Conservation (phyloP, 2,797 vertebrate genomes). For the Echiichthys vipera region DNA sequence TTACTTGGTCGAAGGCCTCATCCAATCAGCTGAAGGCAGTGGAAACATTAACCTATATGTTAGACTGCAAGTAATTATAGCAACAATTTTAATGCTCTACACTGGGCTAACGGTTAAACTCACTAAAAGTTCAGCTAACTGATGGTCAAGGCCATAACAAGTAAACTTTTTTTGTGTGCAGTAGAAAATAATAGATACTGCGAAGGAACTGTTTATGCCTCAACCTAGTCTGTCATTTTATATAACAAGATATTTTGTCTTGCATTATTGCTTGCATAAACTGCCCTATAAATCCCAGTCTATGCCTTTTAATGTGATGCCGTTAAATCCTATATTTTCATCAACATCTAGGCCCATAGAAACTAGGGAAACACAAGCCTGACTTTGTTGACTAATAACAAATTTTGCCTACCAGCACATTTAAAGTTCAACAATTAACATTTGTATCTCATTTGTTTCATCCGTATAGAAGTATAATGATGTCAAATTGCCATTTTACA, state of each 20-base stretch:
- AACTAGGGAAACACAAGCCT: no score
- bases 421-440: no score
- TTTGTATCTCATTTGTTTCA: no score
- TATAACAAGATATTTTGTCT: not conserved
- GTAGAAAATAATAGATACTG: not conserved
- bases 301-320: not conserved
- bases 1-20: slow-evolving; percentile 46
- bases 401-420: no score
- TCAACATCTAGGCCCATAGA: no score
- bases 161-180: no score
- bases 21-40: slow-evolving; percentile 35
- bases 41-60: slow-evolving; percentile 8
- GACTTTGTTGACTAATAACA: no score
- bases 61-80: slow-evolving; percentile 15
- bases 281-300: no score
- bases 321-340: not conserved
- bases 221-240: not conserved
- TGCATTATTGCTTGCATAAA: not conserved
- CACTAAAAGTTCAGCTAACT: not conserved
- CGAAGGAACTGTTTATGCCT: not conserved
- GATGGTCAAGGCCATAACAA: not conserved
- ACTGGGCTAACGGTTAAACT: not conserved
- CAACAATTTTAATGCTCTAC: not conserved
- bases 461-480: no score
- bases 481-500: no score